A percentile compares a stretch with the other conserved stretches of the same genome.
Evolutionary conservation across 2,797 vertebrate genomes (phyloP).

Genomic region (Thunnus albacares): DNA sequence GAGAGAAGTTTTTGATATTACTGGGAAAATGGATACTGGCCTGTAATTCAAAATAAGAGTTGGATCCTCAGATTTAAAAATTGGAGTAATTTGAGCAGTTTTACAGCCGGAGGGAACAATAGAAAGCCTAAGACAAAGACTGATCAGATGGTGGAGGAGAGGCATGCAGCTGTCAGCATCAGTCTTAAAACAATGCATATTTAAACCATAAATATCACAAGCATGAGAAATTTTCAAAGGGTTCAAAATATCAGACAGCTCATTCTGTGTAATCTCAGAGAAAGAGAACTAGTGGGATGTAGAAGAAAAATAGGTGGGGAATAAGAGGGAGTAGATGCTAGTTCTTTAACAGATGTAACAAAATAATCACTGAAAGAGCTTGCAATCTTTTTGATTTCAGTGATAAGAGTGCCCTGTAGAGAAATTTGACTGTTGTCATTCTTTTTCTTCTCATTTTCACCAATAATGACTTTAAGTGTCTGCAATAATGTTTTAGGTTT

Average conservation of each 20-base stretch:
- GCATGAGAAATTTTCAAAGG: background rate
- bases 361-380: too few relatives aligned
- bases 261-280: background rate
- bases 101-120: too few relatives aligned
- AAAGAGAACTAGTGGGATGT: background rate
- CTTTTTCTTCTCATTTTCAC: background rate
- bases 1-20: too few relatives aligned
- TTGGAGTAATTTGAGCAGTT: too few relatives aligned
- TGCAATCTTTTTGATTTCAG: background rate
- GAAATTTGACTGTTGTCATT: background rate
- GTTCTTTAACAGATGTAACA: too few relatives aligned
- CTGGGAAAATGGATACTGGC: background rate
- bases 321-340: too few relatives aligned
- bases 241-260: background rate
- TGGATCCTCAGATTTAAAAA: background rate
- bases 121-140: too few relatives aligned
- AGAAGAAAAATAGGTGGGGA: too few relatives aligned
- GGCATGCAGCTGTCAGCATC: background rate
- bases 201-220: background rate
- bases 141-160: background rate
- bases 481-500: background rate
- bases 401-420: background rate
- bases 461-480: too few relatives aligned
- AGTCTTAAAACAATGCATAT: background rate
- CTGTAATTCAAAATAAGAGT: background rate